These are phyloP conservation scores for Microplitis deprimator DNA, from an alignment of 2,888 invertebrate genomes.

Conservation along the genomic window DNA sequence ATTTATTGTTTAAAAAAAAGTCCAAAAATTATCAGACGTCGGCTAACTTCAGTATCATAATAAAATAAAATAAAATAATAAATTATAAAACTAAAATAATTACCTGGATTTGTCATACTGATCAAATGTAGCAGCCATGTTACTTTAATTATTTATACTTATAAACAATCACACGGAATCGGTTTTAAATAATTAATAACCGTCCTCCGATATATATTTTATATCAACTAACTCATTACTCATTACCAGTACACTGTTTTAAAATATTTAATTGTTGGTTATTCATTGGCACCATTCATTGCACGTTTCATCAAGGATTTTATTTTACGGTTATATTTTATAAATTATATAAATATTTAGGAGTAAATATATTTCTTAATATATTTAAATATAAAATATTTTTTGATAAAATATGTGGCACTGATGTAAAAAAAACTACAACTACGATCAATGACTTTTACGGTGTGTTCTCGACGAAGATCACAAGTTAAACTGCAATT, in stretches of 20 bases:
- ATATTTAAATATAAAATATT: not conserved
- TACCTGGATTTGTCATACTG: constrained; percentile 80
- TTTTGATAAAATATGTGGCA: constrained; percentile 4
- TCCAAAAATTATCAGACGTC: no score
- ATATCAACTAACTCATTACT: constrained; percentile 48
- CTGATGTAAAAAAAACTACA: constrained; percentile 23
- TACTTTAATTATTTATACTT: constrained; percentile 22
- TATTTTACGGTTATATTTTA: not conserved
- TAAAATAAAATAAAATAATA: constrained; percentile 21
- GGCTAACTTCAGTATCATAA: no score
- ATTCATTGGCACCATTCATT: constrained; percentile 2
- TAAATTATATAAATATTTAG: not conserved
- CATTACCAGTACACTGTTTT: not conserved
- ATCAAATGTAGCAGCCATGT: constrained; percentile 80
- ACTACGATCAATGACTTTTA: constrained; percentile 41
- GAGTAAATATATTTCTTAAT: no score
- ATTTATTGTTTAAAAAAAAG: no score
- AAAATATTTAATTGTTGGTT: constrained; percentile 13
- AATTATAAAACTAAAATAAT: constrained; percentile 16
- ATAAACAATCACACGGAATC: constrained; percentile 37
- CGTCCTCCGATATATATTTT: constrained; percentile 32
- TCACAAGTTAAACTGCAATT: constrained; percentile 7
- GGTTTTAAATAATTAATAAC: constrained; percentile 35
- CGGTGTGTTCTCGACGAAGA: constrained; percentile 36
- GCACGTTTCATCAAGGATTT: not conserved